A percentile compares a stretch with the other conserved stretches of the same genome.
These are phyloP conservation scores for Nothura maculosa DNA, from an alignment of 2,797 vertebrate genomes.

Conservation along the genomic window DNA sequence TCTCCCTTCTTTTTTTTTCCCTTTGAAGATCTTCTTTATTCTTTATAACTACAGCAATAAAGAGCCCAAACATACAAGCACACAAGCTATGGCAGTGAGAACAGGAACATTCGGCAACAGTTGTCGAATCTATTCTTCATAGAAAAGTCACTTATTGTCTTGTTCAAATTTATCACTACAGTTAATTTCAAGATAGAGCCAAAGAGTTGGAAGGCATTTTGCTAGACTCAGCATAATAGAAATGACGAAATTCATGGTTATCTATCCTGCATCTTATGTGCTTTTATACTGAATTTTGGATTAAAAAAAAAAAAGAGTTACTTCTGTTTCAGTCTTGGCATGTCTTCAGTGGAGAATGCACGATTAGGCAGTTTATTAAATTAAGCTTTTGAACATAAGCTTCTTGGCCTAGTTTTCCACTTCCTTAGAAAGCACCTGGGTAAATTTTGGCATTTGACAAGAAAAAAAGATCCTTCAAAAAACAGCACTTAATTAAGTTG, in stretches of 20 bases:
- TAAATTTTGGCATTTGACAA: neutral
- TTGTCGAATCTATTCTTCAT: neutral
- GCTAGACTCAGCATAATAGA: neutral
- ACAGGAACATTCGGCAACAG: neutral
- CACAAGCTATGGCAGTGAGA: neutral
- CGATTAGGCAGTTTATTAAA: neutral
- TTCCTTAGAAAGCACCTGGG: neutral
- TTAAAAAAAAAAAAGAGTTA: neutral
- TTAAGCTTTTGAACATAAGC: neutral
- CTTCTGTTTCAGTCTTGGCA: neutral
- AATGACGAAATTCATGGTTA: neutral
- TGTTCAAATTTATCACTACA: neutral
- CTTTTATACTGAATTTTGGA: neutral
- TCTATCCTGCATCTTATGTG: neutral
- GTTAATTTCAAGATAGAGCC: neutral
- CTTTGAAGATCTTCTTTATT: neutral
- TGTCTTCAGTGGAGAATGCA: neutral
- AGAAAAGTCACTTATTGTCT: neutral
- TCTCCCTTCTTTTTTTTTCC: neutral
- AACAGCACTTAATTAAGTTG: neutral
- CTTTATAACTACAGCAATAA: neutral
- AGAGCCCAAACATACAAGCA: neutral
- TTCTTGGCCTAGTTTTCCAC: neutral
- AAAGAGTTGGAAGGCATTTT: neutral
- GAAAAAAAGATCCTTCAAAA: accelerated